Conservation (phyloP, 2,797 vertebrate species). For the Sebastes vulpes region DNA sequence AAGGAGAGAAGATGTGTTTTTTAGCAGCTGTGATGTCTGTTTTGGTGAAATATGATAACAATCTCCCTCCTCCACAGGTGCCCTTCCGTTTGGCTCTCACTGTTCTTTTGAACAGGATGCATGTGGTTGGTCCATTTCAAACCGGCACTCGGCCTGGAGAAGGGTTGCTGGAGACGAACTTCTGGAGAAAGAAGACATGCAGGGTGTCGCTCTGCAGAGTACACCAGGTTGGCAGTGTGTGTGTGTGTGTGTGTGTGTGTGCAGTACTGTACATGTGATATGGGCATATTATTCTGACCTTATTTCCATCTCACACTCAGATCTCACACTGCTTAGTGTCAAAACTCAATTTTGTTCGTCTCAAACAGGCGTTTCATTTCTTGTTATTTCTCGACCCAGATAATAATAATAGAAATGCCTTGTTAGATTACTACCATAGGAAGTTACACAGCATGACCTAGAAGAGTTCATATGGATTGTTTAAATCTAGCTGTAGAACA, state of each 20-base stretch:
- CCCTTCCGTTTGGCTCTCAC: slow-evolving; percentile 87
- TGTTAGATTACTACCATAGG: slow-evolving; percentile 32
- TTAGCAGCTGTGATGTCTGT: slow-evolving; percentile 10
- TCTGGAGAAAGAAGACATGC: slow-evolving; percentile 61
- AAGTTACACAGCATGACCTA: neutral
- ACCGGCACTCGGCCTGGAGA: slow-evolving; percentile 82
- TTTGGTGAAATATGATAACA: slow-evolving; percentile 6
- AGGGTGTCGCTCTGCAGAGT: slow-evolving; percentile 81
- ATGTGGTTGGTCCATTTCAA: slow-evolving; percentile 88
- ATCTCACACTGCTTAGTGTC: neutral
- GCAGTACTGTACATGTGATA: neutral
- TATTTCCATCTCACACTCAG: neutral
- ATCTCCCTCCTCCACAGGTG: slow-evolving; percentile 67
- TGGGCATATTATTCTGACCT: neutral
- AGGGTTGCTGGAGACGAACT: slow-evolving; percentile 77
- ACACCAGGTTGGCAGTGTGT: slow-evolving; percentile 83
- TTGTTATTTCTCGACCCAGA: neutral
- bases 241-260: slow-evolving; percentile 7
- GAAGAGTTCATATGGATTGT: neutral
- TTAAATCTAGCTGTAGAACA: slow-evolving; percentile 17
- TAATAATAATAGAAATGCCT: neutral
- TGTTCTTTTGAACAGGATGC: slow-evolving; percentile 90
- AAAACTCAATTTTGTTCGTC: neutral
- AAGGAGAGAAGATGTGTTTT: neutral
- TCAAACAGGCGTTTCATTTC: neutral